Percentiles rank a stretch among this genome's conserved stretches.
Evolutionary conservation across 2,797 vertebrate species (phyloP).

Genomic region (Sebastes steindachneri): DNA sequence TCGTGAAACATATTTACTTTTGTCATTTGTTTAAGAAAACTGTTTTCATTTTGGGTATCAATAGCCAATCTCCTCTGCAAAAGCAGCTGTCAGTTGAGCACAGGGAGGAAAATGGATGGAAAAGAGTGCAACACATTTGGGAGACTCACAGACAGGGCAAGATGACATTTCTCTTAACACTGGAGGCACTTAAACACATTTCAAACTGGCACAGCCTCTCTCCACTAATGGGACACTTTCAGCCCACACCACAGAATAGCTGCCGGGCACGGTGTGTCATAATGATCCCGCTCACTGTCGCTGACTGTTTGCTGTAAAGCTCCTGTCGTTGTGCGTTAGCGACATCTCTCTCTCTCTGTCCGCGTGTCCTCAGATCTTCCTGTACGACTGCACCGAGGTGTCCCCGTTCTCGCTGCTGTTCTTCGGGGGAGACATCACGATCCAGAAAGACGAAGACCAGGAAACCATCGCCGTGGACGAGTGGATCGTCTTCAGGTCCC

Average conservation of each 20-base stretch:
- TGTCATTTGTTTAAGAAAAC: not conserved
- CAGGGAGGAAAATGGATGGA: slow-evolving; percentile 4
- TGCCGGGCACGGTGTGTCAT: slow-evolving; percentile 44
- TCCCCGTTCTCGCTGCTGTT: slow-evolving; percentile 97
- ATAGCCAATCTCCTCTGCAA: slow-evolving; percentile 1
- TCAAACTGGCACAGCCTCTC: slow-evolving; percentile 37
- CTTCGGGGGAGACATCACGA: slow-evolving; percentile 96
- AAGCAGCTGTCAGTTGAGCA: slow-evolving; percentile 38
- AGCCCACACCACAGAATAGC: slow-evolving; percentile 50
- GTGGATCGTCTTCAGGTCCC: slow-evolving; percentile 98
- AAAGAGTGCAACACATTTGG: slow-evolving; percentile 25
- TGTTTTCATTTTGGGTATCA: not conserved
- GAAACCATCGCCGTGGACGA: slow-evolving; percentile 96
- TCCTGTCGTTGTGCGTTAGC: not conserved
- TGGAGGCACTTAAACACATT: slow-evolving; percentile 56
- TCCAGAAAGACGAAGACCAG: slow-evolving; percentile 93
- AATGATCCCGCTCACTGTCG: slow-evolving; percentile 27
- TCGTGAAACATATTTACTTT: not conserved
- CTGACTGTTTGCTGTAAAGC: slow-evolving; percentile 18
- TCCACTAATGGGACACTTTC: slow-evolving; percentile 68
- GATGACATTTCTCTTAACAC: slow-evolving; percentile 68
- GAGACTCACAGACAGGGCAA: slow-evolving; percentile 49
- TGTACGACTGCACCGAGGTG: slow-evolving; percentile 98
- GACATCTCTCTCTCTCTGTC: slow-evolving; percentile 4
- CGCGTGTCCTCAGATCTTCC: slow-evolving; percentile 88